A percentile compares a stretch with the other conserved stretches of the same genome.
phyloP scores from a whole-genome alignment of 2,888 invertebrate genomes.

The Troides helena region DNA sequence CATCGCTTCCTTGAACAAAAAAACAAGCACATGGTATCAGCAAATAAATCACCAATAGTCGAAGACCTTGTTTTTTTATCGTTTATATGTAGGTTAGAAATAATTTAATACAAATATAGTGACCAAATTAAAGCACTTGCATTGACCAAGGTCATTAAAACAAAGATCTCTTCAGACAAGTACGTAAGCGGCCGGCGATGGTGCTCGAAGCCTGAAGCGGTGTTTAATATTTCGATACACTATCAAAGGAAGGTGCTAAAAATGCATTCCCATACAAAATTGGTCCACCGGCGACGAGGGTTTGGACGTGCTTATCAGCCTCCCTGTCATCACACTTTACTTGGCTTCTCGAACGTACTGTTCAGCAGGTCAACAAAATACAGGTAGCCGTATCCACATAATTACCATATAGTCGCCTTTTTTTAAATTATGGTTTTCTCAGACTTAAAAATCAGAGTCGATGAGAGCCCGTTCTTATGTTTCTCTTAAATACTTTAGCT shows the following conservation, averaged over 20 bases:
- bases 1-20: no score
- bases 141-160: constrained; percentile 1
- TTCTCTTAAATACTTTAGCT: no score
- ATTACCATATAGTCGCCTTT: not conserved
- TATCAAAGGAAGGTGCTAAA: constrained; percentile 23
- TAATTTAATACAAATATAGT: not conserved
- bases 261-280: constrained; percentile 30
- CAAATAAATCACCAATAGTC: not conserved
- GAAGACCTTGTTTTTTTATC: not conserved
- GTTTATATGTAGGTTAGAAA: not conserved
- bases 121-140: not conserved
- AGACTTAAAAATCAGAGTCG: no score
- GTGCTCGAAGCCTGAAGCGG: constrained; percentile 37
- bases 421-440: no score
- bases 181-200: constrained; percentile 29
- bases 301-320: constrained; percentile 36
- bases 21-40: not conserved
- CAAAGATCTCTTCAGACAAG: constrained; percentile 14
- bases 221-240: constrained; percentile 20
- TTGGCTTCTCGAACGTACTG: constrained; percentile 26
- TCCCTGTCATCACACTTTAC: constrained; percentile 30
- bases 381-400: constrained; percentile 15
- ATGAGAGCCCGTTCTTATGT: no score
- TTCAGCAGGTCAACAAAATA: constrained; percentile 5
- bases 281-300: constrained; percentile 30